These are phyloP conservation scores for Alethe castanea DNA, from an alignment of 2,113 vertebrate genomes.

Conservation along the genomic window DNA sequence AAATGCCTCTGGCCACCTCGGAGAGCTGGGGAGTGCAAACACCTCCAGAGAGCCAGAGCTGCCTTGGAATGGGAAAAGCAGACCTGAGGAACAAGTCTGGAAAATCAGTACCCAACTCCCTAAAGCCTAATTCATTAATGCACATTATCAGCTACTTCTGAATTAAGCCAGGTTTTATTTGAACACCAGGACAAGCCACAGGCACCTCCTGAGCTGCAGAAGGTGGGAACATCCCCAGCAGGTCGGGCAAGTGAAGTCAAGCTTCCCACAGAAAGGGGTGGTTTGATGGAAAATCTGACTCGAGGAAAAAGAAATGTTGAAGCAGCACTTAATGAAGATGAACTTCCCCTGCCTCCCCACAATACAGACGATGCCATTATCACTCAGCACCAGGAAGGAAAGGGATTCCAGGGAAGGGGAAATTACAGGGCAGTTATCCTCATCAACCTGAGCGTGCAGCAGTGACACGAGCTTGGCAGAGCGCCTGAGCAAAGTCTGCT, in stretches of 20 bases:
- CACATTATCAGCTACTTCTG: neutral
- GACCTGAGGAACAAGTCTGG: neutral
- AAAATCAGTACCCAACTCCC: neutral
- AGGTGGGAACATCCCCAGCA: neutral
- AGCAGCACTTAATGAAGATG: neutral
- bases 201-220: neutral
- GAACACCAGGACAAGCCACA: neutral
- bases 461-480: neutral
- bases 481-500: neutral
- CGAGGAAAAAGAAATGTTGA: neutral
- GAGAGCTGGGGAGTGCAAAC: neutral
- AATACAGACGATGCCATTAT: neutral
- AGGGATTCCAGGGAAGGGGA: neutral
- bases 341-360: neutral
- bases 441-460: neutral
- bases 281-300: neutral
- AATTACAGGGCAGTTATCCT: conserved; percentile 22
- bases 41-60: neutral
- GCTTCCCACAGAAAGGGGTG: neutral
- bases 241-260: neutral
- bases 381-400: conserved; percentile 24
- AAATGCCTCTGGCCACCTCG: neutral
- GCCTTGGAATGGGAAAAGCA: neutral
- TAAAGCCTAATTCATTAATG: neutral
- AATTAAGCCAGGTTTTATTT: neutral